Evolutionary conservation across 2,888 invertebrate species (phyloP), one percentile per base, ranked within the genome.

Genomic region (Anthophora plumipes): DNA sequence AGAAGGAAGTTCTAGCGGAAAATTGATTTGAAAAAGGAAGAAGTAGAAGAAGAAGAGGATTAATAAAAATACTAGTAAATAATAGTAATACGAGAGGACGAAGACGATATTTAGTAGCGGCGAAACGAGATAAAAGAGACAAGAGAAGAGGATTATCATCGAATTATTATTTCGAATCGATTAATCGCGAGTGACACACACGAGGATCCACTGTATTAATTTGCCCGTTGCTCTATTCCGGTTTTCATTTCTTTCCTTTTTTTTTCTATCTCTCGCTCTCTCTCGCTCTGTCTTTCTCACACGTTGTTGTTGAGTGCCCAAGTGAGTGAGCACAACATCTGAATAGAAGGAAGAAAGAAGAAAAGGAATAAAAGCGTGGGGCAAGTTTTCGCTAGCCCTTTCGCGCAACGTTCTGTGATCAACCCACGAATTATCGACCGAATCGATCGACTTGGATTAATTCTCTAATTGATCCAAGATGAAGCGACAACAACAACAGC

Each of bases 401-500:
- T 46, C 63, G 31, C 48, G 22, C 17, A n/a, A 17, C 31, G 25
- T 67, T 79, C 63, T 67, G 60, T 75, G 80, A 66, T 43, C 71
- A 55, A 55, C 61, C 17, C 54, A 50, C 76, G 76, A 76, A 64
- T 17, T 14, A 46, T 25, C 69, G 77, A 77, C 31, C 11, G 48
- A 63, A 31, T 7, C 31, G 43, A 76, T 69, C 82, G 72, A 85
- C 80, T 86, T 87, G 88, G 87, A 88, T 88, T 84, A 31, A 31
- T 31, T 55, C 50, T 46, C 12, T 52, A 46, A 63, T 39, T 63
- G 91, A 93, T 94, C 93, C 93, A 95, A 94, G 94, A 97, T 97
- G 97, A 96, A 96, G 95, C 96, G 96, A 95, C 96, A 96, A 50
- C 92, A 92, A 83, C 92, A 92, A 81, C 94, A 93, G 85, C 72